A percentile compares a stretch with the other conserved stretches of the same genome.
These are phyloP conservation scores for Gambelia wislizenii DNA, from an alignment of 2,797 vertebrate species.

Conservation along the genomic window DNA sequence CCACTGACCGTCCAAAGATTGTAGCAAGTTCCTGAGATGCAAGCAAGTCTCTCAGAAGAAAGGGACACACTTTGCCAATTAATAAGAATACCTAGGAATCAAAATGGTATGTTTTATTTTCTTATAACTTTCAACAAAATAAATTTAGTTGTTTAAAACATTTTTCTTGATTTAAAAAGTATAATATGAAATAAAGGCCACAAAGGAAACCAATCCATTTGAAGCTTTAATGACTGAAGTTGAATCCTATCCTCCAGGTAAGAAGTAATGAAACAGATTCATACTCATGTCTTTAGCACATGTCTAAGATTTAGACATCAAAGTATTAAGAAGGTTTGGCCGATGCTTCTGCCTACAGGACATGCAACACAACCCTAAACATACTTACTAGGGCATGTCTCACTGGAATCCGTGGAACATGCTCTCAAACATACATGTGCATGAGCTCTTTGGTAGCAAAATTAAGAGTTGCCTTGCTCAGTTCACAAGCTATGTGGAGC, in stretches of 20 bases:
- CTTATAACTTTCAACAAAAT: not conserved
- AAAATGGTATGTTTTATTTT: conserved; percentile 16
- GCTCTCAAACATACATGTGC: not conserved
- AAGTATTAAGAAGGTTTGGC: not conserved
- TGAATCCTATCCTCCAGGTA: not conserved
- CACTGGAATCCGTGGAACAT: not conserved
- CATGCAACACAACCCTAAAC: not conserved
- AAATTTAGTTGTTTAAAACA: not conserved
- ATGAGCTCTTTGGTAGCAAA: not conserved
- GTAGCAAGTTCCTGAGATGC: conserved; percentile 75
- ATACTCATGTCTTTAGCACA: not conserved
- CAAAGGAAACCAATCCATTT: not conserved
- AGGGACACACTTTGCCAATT: conserved; percentile 79
- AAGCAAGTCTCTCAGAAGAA: conserved; percentile 82
- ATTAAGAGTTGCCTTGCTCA: not conserved
- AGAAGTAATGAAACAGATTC: not conserved
- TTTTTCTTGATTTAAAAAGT: not conserved
- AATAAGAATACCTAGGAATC: conserved; percentile 78
- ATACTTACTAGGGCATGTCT: not conserved
- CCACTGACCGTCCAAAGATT: conserved; percentile 79
- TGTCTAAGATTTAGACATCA: not conserved
- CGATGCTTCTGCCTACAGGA: not conserved
- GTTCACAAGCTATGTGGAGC: not conserved
- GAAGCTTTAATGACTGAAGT: not conserved
- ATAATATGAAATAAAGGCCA: not conserved